Percentiles rank a stretch among this genome's conserved stretches.
phyloP scores from a whole-genome alignment of 1,140 invertebrate genomes.

The Hormaphis cornu region DNA sequence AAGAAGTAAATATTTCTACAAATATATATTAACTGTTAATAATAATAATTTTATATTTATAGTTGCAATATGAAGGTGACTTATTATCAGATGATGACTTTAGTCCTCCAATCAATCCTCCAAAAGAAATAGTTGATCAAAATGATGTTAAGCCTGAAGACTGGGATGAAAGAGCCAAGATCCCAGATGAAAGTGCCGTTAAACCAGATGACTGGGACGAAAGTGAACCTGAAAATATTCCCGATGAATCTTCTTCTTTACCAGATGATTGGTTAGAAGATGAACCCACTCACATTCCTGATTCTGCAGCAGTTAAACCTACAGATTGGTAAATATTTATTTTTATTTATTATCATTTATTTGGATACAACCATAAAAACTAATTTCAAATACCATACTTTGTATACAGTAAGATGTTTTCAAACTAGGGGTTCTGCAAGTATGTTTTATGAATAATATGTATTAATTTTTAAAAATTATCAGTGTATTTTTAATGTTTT shows the following conservation, averaged over 20 bases:
- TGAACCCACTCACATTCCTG: constrained; percentile 78
- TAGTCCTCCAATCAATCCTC: constrained; percentile 86
- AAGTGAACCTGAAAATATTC: constrained; percentile 77
- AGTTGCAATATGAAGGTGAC: constrained; percentile 69
- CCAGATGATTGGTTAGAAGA: constrained; percentile 92
- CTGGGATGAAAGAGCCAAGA: constrained; percentile 97
- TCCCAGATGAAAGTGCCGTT: constrained; percentile 71
- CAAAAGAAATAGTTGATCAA: constrained; percentile 90
- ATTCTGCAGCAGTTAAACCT: constrained; percentile 78
- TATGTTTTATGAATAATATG: too few relatives aligned
- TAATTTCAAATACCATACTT: too few relatives aligned
- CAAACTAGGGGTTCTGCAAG: too few relatives aligned
- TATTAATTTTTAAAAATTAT: too few relatives aligned
- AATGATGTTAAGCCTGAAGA: constrained; percentile 79
- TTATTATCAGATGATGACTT: constrained; percentile 87
- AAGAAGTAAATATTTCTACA: constrained; percentile 45
- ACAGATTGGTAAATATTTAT: constrained; percentile 64
- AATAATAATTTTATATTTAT: constrained; percentile 6
- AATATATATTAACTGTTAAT: not conserved
- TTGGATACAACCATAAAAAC: too few relatives aligned
- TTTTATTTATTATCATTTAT: not conserved
- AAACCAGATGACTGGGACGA: constrained; percentile 97
- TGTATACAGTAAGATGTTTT: too few relatives aligned
- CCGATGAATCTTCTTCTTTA: constrained; percentile 77
- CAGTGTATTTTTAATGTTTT: too few relatives aligned